Base-by-base conservation (phyloP, 2,888 invertebrate genomes). In the Allacma fusca region DNA sequence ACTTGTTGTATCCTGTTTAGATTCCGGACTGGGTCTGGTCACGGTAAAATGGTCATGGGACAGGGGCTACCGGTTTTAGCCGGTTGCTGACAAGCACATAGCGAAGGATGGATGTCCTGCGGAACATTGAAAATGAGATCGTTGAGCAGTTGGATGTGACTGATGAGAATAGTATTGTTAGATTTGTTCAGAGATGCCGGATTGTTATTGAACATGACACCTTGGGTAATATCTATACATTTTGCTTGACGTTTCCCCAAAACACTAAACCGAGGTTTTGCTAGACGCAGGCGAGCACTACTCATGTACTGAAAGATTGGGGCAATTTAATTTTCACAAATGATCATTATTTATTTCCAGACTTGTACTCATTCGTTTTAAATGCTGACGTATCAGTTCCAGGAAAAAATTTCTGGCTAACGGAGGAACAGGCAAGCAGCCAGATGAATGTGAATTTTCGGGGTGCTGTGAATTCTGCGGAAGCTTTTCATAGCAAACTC, bases 371-470 rank as follows among this genome's bases (percentile, higher is more conserved):
- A 0, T 85, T 97, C 24, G 91, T 97, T 0, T 96, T 97, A 87
- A 98, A 97, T 86, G 95, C 96, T 0, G 97, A 95, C 0, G 89
- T 95, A 0, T 94, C 96, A 92, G 91, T 92, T 62, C 92, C 95
- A 85, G 97, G 96, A 0, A 95, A 96, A 86, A 94, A 93, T 85
- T 97, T 97, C 86, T 96, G 97, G 94, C 92, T 92, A 86, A 92
- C 94, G 0, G 89, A 90, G 69, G 86, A 88, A 0, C 91, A 93
- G 86, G 90, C 92, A 78, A 89, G 90, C 80, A 87, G 89, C 68
- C 92, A 94, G 83, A 88, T 95, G 71, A 89, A 91, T 76, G 92
- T 96, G 9, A 98, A 98, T 88, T 87, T 95, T n/a, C 86, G 93
- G 80, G 97, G 97, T 0, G 90, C 94, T 0, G 91, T 96, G 89